Conservation (phyloP, 1,140 invertebrate genomes). For the Heliothis virescens region DNA sequence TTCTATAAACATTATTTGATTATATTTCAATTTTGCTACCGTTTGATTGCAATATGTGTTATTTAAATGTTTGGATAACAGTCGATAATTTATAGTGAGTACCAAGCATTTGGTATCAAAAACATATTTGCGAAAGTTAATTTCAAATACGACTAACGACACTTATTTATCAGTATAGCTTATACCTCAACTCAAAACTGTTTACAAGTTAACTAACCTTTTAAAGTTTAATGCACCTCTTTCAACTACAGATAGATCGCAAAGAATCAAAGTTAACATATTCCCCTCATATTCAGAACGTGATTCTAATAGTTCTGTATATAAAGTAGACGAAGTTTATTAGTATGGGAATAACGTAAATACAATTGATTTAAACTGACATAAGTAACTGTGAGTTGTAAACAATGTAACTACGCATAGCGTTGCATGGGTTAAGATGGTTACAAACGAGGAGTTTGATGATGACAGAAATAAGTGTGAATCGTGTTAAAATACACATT, state of each 20-base stretch:
- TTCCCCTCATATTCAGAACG: slow-evolving; percentile 8
- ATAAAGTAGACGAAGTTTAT: neutral
- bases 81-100: no score
- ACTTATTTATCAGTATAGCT: no score
- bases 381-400: slow-evolving; percentile 24
- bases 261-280: neutral
- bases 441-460: neutral
- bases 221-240: slow-evolving; percentile 7
- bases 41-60: neutral
- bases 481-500: no score
- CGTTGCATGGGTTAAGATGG: neutral
- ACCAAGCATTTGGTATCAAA: no score
- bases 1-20: neutral
- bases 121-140: no score
- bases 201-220: no score
- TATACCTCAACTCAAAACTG: no score
- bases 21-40: neutral
- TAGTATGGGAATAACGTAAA: slow-evolving; percentile 14
- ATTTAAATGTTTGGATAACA: neutral
- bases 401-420: slow-evolving; percentile 20
- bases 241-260: neutral
- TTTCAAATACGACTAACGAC: no score
- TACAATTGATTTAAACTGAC: slow-evolving; percentile 43
- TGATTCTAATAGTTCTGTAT: slow-evolving; percentile 4
- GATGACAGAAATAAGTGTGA: neutral